Percentiles rank a stretch among this genome's conserved stretches.
phyloP scores from a whole-genome alignment of 2,888 invertebrate species.

The Terebella lapidaria region DNA sequence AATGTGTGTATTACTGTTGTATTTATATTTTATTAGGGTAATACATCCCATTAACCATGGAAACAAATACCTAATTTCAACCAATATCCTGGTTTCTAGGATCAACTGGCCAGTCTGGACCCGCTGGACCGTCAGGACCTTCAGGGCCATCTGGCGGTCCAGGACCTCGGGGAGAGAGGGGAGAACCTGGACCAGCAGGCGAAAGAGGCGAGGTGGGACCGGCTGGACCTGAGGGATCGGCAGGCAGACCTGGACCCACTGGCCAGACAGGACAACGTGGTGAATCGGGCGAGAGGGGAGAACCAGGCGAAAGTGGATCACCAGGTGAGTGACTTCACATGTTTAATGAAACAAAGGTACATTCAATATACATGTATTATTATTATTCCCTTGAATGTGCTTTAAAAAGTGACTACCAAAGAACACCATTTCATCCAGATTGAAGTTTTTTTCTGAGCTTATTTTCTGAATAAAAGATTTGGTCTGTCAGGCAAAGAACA shows the following conservation, averaged over 20 bases:
- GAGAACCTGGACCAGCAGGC: conserved; percentile 17
- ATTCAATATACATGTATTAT: neutral
- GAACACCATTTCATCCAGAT: too few relatives aligned
- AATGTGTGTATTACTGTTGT: too few relatives aligned
- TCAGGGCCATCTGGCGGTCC: conserved; percentile 9
- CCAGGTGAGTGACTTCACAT: conserved; percentile 1
- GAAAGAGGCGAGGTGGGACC: conserved; percentile 13
- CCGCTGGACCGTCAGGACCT: neutral
- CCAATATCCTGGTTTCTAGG: too few relatives aligned
- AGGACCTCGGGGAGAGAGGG: conserved; percentile 18
- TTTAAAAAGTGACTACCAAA: too few relatives aligned
- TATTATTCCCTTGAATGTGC: neutral
- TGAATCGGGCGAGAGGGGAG: conserved; percentile 13
- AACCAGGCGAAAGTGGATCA: conserved; percentile 12
- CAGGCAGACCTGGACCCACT: conserved; percentile 9
- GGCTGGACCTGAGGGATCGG: conserved; percentile 13
- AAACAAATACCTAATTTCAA: too few relatives aligned
- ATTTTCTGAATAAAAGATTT: too few relatives aligned
- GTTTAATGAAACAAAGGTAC: neutral
- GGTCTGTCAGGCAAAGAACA: too few relatives aligned
- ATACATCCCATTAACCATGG: too few relatives aligned
- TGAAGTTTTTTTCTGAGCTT: too few relatives aligned
- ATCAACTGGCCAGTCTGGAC: neutral
- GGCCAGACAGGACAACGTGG: conserved; percentile 13
- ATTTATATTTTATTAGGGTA: too few relatives aligned